Evolutionary conservation across 2,113 vertebrate genomes (phyloP), one percentile per base, ranked within the genome.

Genomic region (Alaudala cheleensis): DNA sequence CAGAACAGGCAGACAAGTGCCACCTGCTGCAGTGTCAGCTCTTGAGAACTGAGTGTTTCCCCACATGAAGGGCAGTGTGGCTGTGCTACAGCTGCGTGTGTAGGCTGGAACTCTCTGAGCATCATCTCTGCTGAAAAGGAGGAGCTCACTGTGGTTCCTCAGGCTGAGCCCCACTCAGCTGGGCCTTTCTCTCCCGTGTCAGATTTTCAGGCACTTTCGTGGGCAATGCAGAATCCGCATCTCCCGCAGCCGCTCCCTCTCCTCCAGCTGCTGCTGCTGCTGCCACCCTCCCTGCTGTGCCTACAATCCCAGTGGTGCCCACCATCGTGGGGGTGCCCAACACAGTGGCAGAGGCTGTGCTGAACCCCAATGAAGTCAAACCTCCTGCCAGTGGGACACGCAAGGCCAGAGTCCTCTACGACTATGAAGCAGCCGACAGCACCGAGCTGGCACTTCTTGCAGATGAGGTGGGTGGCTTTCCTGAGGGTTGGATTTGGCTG

Each of bases 401-500:
- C 40, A 99, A 98, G 90, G 99, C 99, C 94, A 98, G 98, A 80
- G 99, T 99, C 67, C 98, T 99, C 54, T 99, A 99, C 0, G 99
- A 99, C 95, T 99, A 99, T 0, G 99, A 99, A 69, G 99, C 99
- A 0, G 99, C 99, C 0, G 99, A 99, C 97, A 99, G 99, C 96
- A 99, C 98, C 1, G 99, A 99, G 97, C 98, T 99, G 74, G 98
- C 99, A 1, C 98, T 99, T 21, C 97, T 99, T 5, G 99, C 99
- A 2, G 99, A 99, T 11, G 99, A 99, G 99, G 99, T 99, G 50
- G 93, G 98, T 78, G 25, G 15, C 40, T 78, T 62, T 40, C 14
- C 56, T 29, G 39, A 14, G 25, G 2, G 6, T 16, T 42, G 20
- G 53, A 5, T 60, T 45, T 37, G 9, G 33, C 29, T 47, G 0